A percentile compares a stretch with the other conserved stretches of the same genome.
Conservation (phyloP, 2,113 vertebrate genomes). For the Micronycteris hirsuta region DNA sequence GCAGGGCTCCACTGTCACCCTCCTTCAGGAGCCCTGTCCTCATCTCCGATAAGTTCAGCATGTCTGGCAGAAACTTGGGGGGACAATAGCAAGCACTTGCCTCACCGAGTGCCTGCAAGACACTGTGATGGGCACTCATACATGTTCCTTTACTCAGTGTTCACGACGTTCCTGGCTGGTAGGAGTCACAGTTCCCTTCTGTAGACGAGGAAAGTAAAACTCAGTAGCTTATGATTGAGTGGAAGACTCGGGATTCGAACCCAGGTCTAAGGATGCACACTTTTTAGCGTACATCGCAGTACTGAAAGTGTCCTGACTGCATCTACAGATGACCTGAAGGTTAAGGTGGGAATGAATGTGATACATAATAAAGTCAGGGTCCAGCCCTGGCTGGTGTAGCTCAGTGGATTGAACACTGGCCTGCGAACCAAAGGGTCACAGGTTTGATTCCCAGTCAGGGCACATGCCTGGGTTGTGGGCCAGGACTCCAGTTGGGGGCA, state of each 20-base stretch:
- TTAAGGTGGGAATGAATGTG: neutral
- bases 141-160: neutral
- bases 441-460: no score
- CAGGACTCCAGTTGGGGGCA: no score
- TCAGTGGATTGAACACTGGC: no score
- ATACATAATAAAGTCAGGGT: neutral
- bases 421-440: no score
- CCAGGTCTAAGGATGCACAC: neutral
- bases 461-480: no score
- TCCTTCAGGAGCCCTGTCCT: neutral
- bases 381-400: neutral
- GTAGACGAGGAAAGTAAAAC: neutral
- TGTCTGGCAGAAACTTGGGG: conserved; percentile 25
- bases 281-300: neutral
- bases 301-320: no score
- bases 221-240: neutral
- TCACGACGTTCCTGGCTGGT: neutral
- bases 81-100: neutral
- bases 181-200: neutral
- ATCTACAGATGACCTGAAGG: neutral
- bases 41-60: neutral
- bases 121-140: neutral
- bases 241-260: neutral
- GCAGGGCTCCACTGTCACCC: neutral
- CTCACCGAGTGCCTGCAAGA: neutral